Evolutionary conservation across 1,140 invertebrate species (phyloP), one percentile per base, ranked within the genome.

Genomic region (Potamilus streckersoni): DNA sequence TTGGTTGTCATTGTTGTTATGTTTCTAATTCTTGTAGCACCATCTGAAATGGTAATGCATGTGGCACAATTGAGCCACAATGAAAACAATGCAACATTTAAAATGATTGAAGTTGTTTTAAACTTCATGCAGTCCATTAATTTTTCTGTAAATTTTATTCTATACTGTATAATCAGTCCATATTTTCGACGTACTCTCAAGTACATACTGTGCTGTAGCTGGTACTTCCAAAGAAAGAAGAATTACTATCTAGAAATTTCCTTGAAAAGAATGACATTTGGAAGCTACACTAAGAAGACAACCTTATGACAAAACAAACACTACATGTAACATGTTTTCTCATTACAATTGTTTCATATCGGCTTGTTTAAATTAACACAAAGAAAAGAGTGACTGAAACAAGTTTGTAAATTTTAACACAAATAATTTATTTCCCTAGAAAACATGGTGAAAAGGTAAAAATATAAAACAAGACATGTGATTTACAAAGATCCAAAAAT

Each of bases 11-110:
- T 89, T 19, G 86, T 89, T 14, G 82, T 88, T 15, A 86, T 89
- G 86, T 89, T 89, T 69, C 81, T 88, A 66, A 83, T 88, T 20
- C 78, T 89, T 4, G 88, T 89, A 19, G 88, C 88, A 2, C 88
- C 88, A 16, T 88, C 86, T 1, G 88, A 89, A 74, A 82, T 87
- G 59, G 82, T 88, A 2, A 83, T 88, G 57, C 82, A 84, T 59
- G 78, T 84, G 14, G 80, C 83, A 2, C 65, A 82, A 38, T 77
- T 86, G 31, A 80, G 78, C 57, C 79, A 83, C 64, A 80, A 76
- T 5, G 76, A 84, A 20, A 81, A 82, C 70, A 82, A 79, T 65
- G 79, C 81, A 20, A 74, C 80, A 2, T 82, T 80, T 69, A 79
- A 79, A 62, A 81, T 82, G 17, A 81, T 87, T 20, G 85, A 87